Conservation (phyloP, 2,888 invertebrate species). For the Tromatobia lineatoria region DNA sequence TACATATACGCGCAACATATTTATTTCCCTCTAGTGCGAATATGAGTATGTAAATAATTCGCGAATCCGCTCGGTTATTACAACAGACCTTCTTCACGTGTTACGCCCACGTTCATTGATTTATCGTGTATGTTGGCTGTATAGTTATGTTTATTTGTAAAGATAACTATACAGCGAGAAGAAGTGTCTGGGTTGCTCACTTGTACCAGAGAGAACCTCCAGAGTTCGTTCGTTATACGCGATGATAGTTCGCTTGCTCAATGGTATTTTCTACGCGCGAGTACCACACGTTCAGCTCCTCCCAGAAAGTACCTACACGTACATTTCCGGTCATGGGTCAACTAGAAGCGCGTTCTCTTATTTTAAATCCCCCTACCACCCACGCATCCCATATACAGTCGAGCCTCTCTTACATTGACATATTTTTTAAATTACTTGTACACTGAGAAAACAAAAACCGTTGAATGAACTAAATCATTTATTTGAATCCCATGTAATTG, state of each 20-base stretch:
- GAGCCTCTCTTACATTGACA: not conserved
- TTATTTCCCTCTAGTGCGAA: conserved; percentile 46
- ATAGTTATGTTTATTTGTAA: conserved; percentile 5
- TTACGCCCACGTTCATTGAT: conserved; percentile 76
- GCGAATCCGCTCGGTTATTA: conserved; percentile 64
- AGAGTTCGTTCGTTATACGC: conserved; percentile 51
- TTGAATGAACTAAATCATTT: no score
- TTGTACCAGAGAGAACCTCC: not conserved
- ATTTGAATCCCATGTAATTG: no score
- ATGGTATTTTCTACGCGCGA: not conserved
- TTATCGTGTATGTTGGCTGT: conserved; percentile 66
- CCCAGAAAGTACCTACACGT: conserved; percentile 65
- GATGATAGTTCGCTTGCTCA: conserved; percentile 48
- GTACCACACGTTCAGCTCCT: conserved; percentile 20
- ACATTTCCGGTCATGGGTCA: conserved; percentile 76
- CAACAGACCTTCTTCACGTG: conserved; percentile 56
- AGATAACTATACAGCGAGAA: not conserved
- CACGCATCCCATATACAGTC: conserved; percentile 3
- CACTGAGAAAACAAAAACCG: no score
- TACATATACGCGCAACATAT: not conserved
- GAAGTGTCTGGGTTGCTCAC: conserved; percentile 32
- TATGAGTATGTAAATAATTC: conserved; percentile 74
- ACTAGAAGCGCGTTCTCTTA: conserved; percentile 62
- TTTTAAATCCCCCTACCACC: conserved; percentile 25
- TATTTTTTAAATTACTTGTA: no score